Conservation (phyloP, 2,797 vertebrate genomes). For the Leptatherina wallacei region DNA sequence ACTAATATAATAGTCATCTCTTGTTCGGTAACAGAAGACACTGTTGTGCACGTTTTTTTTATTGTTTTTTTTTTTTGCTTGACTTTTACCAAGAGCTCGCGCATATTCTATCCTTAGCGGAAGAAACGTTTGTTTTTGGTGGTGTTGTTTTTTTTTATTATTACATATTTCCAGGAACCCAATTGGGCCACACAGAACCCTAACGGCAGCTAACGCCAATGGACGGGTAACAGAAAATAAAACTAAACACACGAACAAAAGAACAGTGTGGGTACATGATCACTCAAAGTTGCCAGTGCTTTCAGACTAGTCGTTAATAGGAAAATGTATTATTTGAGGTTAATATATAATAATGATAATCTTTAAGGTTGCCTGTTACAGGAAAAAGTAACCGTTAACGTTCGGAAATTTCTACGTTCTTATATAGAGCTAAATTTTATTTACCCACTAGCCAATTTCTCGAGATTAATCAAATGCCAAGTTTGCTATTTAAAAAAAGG, state of each 20-base stretch:
- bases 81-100: conserved; percentile 4
- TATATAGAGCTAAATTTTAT: neutral
- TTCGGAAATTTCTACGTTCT: neutral
- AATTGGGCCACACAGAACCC: conserved; percentile 49
- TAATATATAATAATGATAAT: neutral
- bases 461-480: neutral
- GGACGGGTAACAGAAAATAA: neutral
- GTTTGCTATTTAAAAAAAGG: neutral
- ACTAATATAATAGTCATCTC: neutral
- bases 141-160: too few species aligned
- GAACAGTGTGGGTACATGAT: neutral
- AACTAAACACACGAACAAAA: neutral
- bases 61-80: neutral
- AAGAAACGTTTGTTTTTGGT: conserved; percentile 18
- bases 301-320: neutral
- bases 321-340: neutral
- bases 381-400: neutral
- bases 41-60: neutral
- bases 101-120: conserved; percentile 31
- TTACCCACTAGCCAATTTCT: neutral
- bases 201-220: conserved; percentile 21
- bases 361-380: neutral
- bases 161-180: conserved; percentile 54
- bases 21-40: neutral
- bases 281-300: neutral